Evolutionary conservation across 2,113 vertebrate genomes (phyloP).

Genomic region (Mystacornis crossleyi): DNA sequence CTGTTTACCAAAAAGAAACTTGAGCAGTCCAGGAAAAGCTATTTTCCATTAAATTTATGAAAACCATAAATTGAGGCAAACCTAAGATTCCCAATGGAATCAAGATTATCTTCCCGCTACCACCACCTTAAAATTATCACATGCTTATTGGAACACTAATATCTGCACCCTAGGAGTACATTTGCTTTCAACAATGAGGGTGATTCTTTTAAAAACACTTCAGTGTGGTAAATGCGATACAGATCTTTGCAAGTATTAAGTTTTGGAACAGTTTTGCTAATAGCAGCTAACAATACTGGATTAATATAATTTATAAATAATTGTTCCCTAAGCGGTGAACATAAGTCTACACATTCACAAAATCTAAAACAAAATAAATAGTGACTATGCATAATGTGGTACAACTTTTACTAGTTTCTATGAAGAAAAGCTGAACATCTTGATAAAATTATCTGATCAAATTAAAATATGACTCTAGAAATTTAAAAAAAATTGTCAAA

Average conservation of each 20-base stretch:
- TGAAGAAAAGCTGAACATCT: constrained; percentile 70
- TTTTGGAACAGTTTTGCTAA: constrained; percentile 76
- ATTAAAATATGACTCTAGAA: constrained; percentile 71
- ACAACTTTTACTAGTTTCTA: constrained; percentile 71
- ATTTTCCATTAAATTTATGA: constrained; percentile 85
- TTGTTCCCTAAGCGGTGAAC: constrained; percentile 81
- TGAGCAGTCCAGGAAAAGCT: constrained; percentile 83
- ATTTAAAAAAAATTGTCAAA: constrained; percentile 62
- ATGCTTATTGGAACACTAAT: constrained; percentile 80
- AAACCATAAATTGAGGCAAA: constrained; percentile 82
- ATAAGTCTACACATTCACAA: constrained; percentile 76
- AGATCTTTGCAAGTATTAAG: constrained; percentile 71
- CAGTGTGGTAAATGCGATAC: constrained; percentile 77
- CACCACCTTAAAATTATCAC: constrained; percentile 82
- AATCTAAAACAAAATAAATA: constrained; percentile 80
- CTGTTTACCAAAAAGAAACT: constrained; percentile 84
- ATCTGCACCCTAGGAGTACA: constrained; percentile 75
- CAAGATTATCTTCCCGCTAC: constrained; percentile 86
- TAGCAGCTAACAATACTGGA: constrained; percentile 80
- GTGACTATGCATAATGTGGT: constrained; percentile 74
- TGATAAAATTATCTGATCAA: constrained; percentile 73
- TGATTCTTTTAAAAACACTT: constrained; percentile 72
- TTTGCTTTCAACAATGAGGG: constrained; percentile 78
- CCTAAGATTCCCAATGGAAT: constrained; percentile 87
- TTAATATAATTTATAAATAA: constrained; percentile 82